A percentile compares a stretch with the other conserved stretches of the same genome.
These are phyloP conservation scores for Philypnodon macrostomus DNA, from an alignment of 2,797 vertebrate genomes.

Conservation along the genomic window DNA sequence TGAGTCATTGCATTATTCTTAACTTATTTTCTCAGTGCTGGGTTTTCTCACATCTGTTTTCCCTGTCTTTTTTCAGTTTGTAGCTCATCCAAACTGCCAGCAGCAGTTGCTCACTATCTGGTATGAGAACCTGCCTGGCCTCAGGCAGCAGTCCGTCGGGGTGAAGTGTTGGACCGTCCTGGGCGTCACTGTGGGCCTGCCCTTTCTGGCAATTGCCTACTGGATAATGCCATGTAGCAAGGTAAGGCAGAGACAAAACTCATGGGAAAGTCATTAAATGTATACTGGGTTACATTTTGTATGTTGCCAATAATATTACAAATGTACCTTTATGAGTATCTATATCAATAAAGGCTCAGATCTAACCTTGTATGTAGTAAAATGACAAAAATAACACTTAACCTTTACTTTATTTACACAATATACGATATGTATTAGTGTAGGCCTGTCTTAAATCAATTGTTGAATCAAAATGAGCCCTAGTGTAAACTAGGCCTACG, in stretches of 20 bases:
- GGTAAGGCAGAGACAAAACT: constrained; percentile 72
- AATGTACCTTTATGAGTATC: too few species aligned
- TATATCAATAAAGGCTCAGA: too few species aligned
- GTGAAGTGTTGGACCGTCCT: constrained; percentile 95
- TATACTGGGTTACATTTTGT: too few species aligned
- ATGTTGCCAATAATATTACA: too few species aligned
- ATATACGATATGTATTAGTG: too few species aligned
- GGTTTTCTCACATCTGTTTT: not conserved
- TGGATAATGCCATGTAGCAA: constrained; percentile 97
- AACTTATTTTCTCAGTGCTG: not conserved
- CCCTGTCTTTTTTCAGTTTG: constrained; percentile 79
- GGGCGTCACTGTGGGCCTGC: constrained; percentile 90
- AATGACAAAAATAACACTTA: too few species aligned
- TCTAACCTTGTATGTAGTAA: too few species aligned
- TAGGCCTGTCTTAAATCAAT: too few species aligned
- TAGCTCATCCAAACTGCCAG: constrained; percentile 97
- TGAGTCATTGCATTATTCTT: not conserved
- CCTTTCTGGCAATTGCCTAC: constrained; percentile 93
- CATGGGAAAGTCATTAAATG: too few species aligned
- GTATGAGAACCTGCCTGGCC: constrained; percentile 94
- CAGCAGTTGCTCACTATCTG: constrained; percentile 96
- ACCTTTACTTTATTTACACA: too few species aligned
- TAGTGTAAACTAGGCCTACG: too few species aligned
- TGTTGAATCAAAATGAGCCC: too few species aligned
- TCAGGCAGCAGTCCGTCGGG: constrained; percentile 92